Base-by-base conservation (phyloP, 2,113 vertebrate genomes). In the Apteryx owenii region DNA sequence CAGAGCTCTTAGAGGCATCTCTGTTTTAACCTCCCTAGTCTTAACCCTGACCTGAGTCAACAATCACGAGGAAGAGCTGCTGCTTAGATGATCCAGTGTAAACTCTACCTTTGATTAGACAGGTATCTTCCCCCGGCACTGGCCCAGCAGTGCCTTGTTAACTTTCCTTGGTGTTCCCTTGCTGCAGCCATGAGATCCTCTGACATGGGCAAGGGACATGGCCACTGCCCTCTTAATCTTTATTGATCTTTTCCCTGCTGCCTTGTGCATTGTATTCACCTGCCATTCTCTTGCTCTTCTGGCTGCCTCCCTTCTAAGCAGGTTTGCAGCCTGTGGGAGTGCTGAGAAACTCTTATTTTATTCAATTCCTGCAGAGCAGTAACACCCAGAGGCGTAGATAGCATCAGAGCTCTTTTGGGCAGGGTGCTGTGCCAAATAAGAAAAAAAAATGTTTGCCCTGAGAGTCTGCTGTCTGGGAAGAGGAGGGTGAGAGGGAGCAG, bases 151-250 rank as follows among this genome's bases (percentile, higher is more conserved):
- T 12, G 6, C 64, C 92, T 95, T 82, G 81, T 96, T 97, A 96
- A 66, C 71, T 91, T 93, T 73, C 38, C 88, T 83, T 65, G 78
- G 69, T 97, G 86, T 91, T 96, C 29, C 58, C 93, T 85, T 46
- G 7, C 87, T 79, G 56, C 73, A 88, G 40, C 79, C 53, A 17
- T 46, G 36, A 89, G 93, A 92, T 73, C 78, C 76, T 88, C 68
- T 26, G 9, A 10, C 0, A 1, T 1, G 1, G 88, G 82, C 81
- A 79, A 82, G 91, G 77, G 87, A 93, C 20, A 7, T 19, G 77
- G 89, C 88, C 50, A 23, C 93, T 97, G 94, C 94, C 93, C 94
- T 88, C 33, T 5, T 97, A 94, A 97, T 96, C 97, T 94, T 81
- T 88, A 96, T 89, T 96, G 96, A 97, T 95, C 93, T 97, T 87